phyloP scores from a whole-genome alignment of 2,797 vertebrate genomes.

The Phrynocephalus forsythii region DNA sequence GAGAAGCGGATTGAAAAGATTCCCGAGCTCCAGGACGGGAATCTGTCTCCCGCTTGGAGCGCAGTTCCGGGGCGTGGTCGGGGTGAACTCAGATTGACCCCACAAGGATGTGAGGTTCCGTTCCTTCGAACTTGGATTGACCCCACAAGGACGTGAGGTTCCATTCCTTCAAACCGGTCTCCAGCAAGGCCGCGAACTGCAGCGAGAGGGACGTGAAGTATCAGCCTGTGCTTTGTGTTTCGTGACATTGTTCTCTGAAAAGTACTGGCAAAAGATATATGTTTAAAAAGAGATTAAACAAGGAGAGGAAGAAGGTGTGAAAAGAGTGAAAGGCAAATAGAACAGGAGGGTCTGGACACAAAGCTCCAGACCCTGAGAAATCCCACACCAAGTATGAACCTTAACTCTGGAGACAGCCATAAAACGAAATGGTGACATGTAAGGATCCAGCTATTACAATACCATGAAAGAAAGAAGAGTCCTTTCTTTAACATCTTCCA shows the following conservation, averaged over 20 bases:
- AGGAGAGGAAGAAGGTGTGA: not conserved
- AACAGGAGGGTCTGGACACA: constrained; percentile 11
- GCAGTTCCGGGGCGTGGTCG: too few species aligned
- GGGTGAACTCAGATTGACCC: too few species aligned
- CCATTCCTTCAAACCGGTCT: too few species aligned
- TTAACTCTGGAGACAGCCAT: constrained; percentile 2
- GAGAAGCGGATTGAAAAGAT: too few species aligned
- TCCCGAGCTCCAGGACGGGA: too few species aligned
- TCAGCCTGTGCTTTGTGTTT: not conserved
- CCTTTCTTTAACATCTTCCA: constrained; percentile 1
- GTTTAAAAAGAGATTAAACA: constrained; percentile 12
- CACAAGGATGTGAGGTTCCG: too few species aligned
- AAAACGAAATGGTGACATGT: constrained; percentile 9
- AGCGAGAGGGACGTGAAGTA: too few species aligned
- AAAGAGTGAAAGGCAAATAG: not conserved
- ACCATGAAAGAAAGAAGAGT: constrained; percentile 11
- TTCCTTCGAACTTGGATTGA: too few species aligned
- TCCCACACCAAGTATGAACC: not conserved
- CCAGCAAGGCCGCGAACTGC: too few species aligned
- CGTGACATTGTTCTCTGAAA: not conserved
- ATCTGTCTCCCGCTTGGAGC: too few species aligned
- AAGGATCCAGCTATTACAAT: constrained; percentile 7
- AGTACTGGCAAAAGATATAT: not conserved
- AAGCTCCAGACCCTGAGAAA: not conserved
- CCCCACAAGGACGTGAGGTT: too few species aligned